These are phyloP conservation scores for Synanthedon vespiformis DNA, from an alignment of 2,888 invertebrate species.

Conservation along the genomic window DNA sequence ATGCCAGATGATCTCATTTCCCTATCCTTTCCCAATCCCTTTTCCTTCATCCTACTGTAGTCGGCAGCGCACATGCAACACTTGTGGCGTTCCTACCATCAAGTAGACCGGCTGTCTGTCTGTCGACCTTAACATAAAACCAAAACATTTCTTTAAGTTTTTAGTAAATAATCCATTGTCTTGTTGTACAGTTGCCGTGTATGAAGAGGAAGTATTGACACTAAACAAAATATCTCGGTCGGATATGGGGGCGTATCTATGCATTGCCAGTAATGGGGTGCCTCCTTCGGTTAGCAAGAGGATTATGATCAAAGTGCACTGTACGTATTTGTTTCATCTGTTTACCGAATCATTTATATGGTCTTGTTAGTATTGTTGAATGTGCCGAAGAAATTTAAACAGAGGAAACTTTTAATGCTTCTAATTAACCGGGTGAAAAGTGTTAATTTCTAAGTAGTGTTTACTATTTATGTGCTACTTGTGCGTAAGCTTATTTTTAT, in stretches of 20 bases:
- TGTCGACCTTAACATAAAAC: too few species aligned
- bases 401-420: slow-evolving; percentile 3
- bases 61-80: too few species aligned
- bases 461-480: too few species aligned
- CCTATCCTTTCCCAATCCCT: too few species aligned
- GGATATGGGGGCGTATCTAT: slow-evolving; percentile 92
- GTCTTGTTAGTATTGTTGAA: neutral
- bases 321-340: slow-evolving; percentile 73
- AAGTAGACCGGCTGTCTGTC: too few species aligned
- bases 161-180: too few species aligned
- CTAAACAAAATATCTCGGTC: slow-evolving; percentile 85
- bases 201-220: slow-evolving; percentile 81
- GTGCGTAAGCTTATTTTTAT: too few species aligned
- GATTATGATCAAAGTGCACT: slow-evolving; percentile 88
- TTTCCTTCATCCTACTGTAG: too few species aligned
- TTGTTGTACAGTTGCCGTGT: slow-evolving; percentile 67
- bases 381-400: neutral
- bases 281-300: slow-evolving; percentile 91
- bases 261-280: slow-evolving; percentile 89
- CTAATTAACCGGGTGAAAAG: slow-evolving; percentile 1
- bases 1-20: too few species aligned
- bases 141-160: too few species aligned
- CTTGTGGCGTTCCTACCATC: too few species aligned
- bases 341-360: neutral
- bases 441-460: neutral